Base-by-base conservation (phyloP, 2,888 invertebrate genomes). In the Daptonema setosum region DNA sequence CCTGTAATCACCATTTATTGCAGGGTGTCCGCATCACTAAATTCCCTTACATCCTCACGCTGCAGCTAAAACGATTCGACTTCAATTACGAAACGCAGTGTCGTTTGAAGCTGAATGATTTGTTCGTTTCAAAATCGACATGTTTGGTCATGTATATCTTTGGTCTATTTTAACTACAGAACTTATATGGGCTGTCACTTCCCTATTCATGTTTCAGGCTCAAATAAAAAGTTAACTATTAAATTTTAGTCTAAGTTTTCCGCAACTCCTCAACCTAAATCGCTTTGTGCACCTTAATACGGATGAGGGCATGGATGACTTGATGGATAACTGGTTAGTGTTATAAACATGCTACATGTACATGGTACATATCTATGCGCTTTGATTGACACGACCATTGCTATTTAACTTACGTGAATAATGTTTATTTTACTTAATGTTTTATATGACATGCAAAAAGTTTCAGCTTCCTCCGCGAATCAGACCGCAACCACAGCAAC, bases 41-140 rank as follows among this genome's bases (percentile, higher is more conserved):
- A 61, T 85, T 87, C 70, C 87, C 87, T 0, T 87, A 87, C 70
- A 76, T 88, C 59, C 74, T 87, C 52, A 85, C 85, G 0, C 74
- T 88, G 63, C 87, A 87, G 70, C 75, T 88, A 65, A 87, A 87
- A 70, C 78, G 87, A 59, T 87, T 87, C 70, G 87, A 86, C 74
- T 87, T 86, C 70, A 86, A 87, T 72, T 85, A 84, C 68, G 79
- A 77, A 63, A 83, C 83, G 5, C 80, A 83, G 77, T 82, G 84
- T 68, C 77, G 86, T 61, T 83, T 86, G 61, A 87, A 87, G 72
- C 75, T 87, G 50, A 86, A 86, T 70, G 85, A 87, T 73, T 82
- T 80, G 83, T 83, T 69, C 74, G 78, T 11, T 35, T n/a, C n/a
- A n/a, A n/a, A n/a, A n/a, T n/a, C n/a, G n/a, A n/a, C n/a, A n/a